Evolutionary conservation across 2,888 invertebrate species (phyloP).

Genomic region (Celastrina argiolus): DNA sequence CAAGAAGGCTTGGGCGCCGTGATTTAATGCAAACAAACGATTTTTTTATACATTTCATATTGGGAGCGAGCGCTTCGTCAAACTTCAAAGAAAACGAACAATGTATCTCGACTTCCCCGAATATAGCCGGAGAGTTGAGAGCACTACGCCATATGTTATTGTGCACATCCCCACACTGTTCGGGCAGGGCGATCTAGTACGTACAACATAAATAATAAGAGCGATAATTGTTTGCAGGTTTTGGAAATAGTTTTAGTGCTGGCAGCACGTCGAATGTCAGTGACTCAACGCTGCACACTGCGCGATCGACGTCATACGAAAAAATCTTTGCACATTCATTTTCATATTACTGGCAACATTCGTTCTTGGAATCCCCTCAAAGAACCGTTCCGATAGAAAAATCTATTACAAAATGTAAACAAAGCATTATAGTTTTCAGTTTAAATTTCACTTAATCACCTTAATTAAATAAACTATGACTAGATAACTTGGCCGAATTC

Average conservation of each 20-base stretch:
- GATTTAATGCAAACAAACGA: conserved; percentile 18
- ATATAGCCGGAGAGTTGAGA: conserved; percentile 19
- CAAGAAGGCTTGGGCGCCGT: background rate
- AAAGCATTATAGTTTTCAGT: too few species aligned
- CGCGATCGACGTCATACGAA: conserved; percentile 35
- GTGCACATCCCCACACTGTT: conserved; percentile 33
- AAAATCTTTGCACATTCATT: conserved; percentile 34
- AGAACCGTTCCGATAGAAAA: too few species aligned
- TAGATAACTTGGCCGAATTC: too few species aligned
- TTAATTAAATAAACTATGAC: too few species aligned
- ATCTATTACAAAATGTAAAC: too few species aligned
- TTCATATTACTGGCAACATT: conserved; percentile 32
- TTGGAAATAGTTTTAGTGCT: conserved; percentile 33
- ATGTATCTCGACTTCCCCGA: conserved; percentile 27
- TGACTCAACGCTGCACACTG: conserved; percentile 41
- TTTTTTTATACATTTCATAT: conserved; percentile 31
- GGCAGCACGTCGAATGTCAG: conserved; percentile 41
- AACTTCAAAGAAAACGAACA: conserved; percentile 30
- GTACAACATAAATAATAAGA: conserved; percentile 30
- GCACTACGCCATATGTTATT: conserved; percentile 35
- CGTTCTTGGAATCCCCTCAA: background rate
- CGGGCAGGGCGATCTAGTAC: conserved; percentile 26
- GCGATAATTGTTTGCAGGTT: conserved; percentile 30
- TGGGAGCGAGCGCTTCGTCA: conserved; percentile 24
- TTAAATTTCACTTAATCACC: too few species aligned